These are phyloP conservation scores for Bergia sp. DNA, from an alignment of 92 coral and sea anemone species.

Conservation along the genomic window DNA sequence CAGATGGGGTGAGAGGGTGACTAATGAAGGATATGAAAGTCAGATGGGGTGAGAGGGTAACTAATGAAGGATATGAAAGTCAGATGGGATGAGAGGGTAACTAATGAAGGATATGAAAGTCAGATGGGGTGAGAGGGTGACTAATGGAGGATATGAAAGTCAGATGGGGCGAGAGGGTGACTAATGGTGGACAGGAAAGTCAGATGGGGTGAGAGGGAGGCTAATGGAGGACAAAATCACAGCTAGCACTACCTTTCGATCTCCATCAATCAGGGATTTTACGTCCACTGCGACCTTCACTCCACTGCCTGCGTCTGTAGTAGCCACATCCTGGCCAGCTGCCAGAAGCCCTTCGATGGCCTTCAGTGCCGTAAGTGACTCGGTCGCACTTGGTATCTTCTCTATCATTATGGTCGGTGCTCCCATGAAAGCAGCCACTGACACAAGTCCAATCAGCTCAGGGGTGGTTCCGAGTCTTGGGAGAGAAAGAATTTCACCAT, in stretches of 20 bases:
- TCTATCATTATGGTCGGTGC: slow-evolving; percentile 87
- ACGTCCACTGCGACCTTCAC: slow-evolving; percentile 21
- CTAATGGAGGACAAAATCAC: too few species aligned
- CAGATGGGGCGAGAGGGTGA: not conserved
- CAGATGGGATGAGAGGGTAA: not conserved
- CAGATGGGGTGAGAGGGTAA: not conserved
- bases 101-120: not conserved
- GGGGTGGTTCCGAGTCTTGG: slow-evolving; percentile 67
- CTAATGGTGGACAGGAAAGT: not conserved
- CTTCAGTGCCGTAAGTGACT: slow-evolving; percentile 56
- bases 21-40: not conserved
- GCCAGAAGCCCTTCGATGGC: slow-evolving; percentile 56
- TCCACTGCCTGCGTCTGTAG: slow-evolving; percentile 52
- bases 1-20: not conserved
- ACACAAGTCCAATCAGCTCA: slow-evolving; percentile 61
- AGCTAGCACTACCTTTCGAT: slow-evolving; percentile 34
- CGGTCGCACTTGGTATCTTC: slow-evolving; percentile 66
- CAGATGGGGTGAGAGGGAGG: not conserved
- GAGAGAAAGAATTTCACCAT: not conserved
- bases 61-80: not conserved
- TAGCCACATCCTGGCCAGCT: slow-evolving; percentile 45
- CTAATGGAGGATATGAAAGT: not conserved
- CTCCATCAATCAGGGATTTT: slow-evolving; percentile 41
- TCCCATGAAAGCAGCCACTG: slow-evolving; percentile 81
- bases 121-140: not conserved